Percentiles rank a stretch among this genome's conserved stretches.
Conservation (phyloP, 2,797 vertebrate genomes). For the Eulemur albifrons region DNA sequence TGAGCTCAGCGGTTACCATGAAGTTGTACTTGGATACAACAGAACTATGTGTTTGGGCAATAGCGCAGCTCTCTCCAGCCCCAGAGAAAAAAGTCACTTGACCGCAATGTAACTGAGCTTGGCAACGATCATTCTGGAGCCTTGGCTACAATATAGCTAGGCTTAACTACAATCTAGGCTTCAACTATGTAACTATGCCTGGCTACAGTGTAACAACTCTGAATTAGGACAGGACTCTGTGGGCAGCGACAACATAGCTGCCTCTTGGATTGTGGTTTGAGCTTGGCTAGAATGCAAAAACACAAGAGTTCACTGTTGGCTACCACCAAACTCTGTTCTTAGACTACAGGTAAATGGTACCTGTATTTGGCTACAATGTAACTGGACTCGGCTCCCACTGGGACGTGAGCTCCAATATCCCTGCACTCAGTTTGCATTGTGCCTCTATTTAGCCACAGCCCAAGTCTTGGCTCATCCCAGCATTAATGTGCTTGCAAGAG, state of each 20-base stretch:
- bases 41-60: neutral
- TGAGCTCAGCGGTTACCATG: neutral
- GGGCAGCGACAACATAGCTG: neutral
- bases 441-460: neutral
- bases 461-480: neutral
- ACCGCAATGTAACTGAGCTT: neutral
- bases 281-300: neutral
- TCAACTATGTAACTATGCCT: neutral
- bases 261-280: neutral
- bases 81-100: neutral
- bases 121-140: neutral
- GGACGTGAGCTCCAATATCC: neutral
- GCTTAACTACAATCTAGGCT: neutral
- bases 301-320: neutral
- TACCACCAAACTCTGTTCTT: neutral
- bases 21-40: neutral
- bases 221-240: neutral
- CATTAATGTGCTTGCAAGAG: neutral
- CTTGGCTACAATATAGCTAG: neutral
- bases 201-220: neutral
- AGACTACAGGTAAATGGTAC: neutral
- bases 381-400: neutral
- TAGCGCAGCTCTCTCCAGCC: neutral
- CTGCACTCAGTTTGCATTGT: neutral
- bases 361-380: neutral